Evolutionary conservation across 2,113 vertebrate genomes (phyloP), one percentile per base, ranked within the genome.

Genomic region (Hemicordylus capensis): DNA sequence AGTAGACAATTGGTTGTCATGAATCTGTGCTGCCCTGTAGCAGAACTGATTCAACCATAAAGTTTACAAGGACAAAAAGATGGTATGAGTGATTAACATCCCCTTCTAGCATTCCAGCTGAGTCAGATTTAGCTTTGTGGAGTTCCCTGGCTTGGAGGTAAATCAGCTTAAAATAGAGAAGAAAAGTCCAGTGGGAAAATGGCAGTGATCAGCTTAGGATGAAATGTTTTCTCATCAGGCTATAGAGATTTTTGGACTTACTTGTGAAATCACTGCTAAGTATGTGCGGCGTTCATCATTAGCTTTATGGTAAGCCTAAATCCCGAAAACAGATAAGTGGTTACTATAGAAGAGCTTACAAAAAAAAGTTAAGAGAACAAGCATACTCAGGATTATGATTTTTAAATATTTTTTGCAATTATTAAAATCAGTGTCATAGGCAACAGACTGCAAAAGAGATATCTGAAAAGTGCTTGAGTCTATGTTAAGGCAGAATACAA

Each of bases 261-360:
- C 98, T 96, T 96, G 96, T 51, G 96, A 94, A 48, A 98, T 97
- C 95, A 98, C 97, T 14, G 96, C 93, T 66, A 98, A 90, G 87
- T 97, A 98, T 0, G 91, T 93, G 69, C 86, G 90, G 20, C 92
- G 90, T 89, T 98, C 97, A 76, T 95, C 96, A 46, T 97, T 98
- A 93, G 96, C 96, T 93, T 95, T 98, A 88, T 96, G 96, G 91
- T 98, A 98, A 37, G 96, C 97, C 98, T 98, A 79, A 0, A 67
- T 61, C 73, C 75, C 72, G 89, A 88, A 89, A 69, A 0, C 83
- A 76, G 5, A 87, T 22, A 87, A 0, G 61, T 58, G 78, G 19
- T 76, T 75, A 88, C 15, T 11, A 84, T 80, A 82, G 63, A 87
- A 80, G 56, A 75, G 67, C 46, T 87, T 70, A 34, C 34, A 85